A percentile compares a stretch with the other conserved stretches of the same genome.
These are phyloP conservation scores for Cuculus canorus DNA, from an alignment of 2,797 vertebrate species.

Conservation along the genomic window DNA sequence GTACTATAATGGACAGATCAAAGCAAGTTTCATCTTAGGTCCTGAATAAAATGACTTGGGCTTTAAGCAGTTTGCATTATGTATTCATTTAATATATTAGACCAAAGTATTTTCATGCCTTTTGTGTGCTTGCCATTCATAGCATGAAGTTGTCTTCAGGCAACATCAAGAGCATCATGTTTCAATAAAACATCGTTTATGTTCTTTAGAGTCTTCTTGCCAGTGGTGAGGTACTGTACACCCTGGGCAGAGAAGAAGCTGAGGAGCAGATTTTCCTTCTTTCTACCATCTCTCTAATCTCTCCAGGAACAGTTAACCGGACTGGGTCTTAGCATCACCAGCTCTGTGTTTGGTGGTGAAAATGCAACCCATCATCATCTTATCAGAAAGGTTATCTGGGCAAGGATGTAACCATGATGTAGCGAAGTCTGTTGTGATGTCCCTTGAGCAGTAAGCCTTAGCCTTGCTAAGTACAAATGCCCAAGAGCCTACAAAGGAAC, in stretches of 20 bases:
- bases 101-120: background rate
- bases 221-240: accelerated
- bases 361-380: background rate
- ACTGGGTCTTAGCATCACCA: background rate
- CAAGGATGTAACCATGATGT: background rate
- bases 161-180: background rate
- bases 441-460: background rate
- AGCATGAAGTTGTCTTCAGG: conserved; percentile 12
- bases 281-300: background rate
- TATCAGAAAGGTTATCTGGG: background rate
- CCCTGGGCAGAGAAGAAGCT: background rate
- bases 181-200: conserved; percentile 8
- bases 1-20: conserved; percentile 38
- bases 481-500: background rate
- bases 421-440: background rate
- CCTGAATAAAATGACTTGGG: conserved; percentile 17
- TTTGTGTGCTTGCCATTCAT: conserved; percentile 33
- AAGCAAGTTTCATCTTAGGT: conserved; percentile 30
- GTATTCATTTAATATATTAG: background rate
- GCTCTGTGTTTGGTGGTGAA: background rate
- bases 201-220: background rate
- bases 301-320: background rate
- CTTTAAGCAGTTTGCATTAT: conserved; percentile 42
- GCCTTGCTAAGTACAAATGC: background rate
- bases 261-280: background rate